Evolutionary conservation across 2,113 vertebrate species (phyloP), one percentile per base, ranked within the genome.

Genomic region (Amphilophus citrinellus): DNA sequence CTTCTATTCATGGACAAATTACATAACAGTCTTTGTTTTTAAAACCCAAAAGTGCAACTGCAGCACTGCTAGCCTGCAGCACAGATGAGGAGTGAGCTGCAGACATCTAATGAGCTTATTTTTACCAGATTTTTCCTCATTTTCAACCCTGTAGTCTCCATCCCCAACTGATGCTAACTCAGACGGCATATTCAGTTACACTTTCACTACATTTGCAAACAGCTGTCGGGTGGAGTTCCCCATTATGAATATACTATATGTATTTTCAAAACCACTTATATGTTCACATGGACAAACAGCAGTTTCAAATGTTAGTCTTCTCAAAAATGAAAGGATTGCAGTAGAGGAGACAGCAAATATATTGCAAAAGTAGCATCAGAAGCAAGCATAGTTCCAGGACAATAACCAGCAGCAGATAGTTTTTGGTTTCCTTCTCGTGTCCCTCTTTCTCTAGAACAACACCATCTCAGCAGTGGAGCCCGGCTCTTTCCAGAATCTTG

Each of bases 391-490:
- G 56, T 42, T 81, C 9, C 15, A 35, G 37, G 50, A 17, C 22
- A 77, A 47, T 50, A 59, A 76, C 11, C 5, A 63, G 68, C 50
- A 53, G 44, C 44, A 0, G 66, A 76, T 10, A 10, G 4, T 53
- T 37, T 24, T 60, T 53, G 15, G 7, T 65, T 22, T 8, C 18
- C 50, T 20, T 71, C 22, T 61, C 2, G 17, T 77, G n/a, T 10
- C 42, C 58, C 44, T 73, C 5, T 44, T 44, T 24, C 17, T 87
- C 32, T 59, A 98, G 94, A 98, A 98, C 88, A 98, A 98, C 91
- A 97, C 95, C 87, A 96, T 98, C 77, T 96, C 94, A 0, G 92
- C 91, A 2, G 93, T 98, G 87, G 97, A 97, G 62, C 91, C 97
- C 0, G 96, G 96, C 0, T 95, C 97, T 50, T 97, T 98, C 91